Evolutionary conservation across 2,797 vertebrate species (phyloP), one percentile per base, ranked within the genome.

Genomic region (Taeniopygia guttata): DNA sequence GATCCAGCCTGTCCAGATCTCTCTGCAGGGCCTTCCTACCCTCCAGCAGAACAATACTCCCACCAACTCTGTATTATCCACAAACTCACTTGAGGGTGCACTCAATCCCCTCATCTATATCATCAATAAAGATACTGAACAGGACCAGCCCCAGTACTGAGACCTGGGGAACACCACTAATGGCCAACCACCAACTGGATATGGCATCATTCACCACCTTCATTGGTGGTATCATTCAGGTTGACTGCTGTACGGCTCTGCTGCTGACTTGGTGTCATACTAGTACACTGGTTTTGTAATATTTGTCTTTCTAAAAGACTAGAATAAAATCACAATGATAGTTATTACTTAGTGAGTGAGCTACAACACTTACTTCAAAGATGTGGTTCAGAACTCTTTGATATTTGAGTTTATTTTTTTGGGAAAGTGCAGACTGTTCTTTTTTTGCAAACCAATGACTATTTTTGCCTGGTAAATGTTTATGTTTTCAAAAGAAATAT

Each of bases 31-130:
- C n/a, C 51, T 46, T 45, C 13, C n/a, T 26, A 32, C 29, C 21
- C 22, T 16, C 22, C 27, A 46, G 42, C 14, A 46, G 22, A 30
- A 7, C 21, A 63, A n/a, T 15, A 16, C 13, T 38, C 5, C 13
- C 25, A 45, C 25, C 42, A 56, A 22, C 11, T 55, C 16, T 21
- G 13, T 13, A 34, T 55, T 13, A 46, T 11, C 51, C 0, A 0
- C 22, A 56, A 46, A 67, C 9, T 32, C 32, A 46, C 21, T 32
- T 46, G 51, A 48, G 14, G 29, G 3, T 38, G 17, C 13, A 16
- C 14, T 46, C 9, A 5, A 46, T 38, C 22, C 14, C 16, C 16
- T 64, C 13, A 12, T 64, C 25, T 16, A 45, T 32, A 16, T 45
- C 16, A 54, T 66, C n/a, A 79, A 5, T 30, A 48, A 79, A 48